A percentile compares a stretch with the other conserved stretches of the same genome.
These are phyloP conservation scores for Phaetusa simplex DNA, from an alignment of 2,113 vertebrate species.

Conservation along the genomic window DNA sequence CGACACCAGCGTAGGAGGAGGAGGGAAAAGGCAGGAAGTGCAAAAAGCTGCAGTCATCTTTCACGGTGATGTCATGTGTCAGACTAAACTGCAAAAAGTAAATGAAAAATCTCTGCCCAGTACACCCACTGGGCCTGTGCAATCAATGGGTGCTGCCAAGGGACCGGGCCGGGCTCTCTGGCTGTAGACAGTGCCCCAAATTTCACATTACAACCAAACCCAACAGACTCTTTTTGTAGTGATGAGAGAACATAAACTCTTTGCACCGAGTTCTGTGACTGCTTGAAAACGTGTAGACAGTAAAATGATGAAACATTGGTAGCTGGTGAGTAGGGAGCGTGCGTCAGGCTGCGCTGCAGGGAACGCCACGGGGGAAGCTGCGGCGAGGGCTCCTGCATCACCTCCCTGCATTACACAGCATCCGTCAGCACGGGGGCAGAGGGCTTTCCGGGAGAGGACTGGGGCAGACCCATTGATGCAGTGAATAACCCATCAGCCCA, in stretches of 20 bases:
- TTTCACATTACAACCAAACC: background rate
- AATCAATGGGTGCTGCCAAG: background rate
- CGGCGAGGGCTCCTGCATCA: background rate
- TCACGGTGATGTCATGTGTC: background rate
- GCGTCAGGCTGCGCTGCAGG: background rate
- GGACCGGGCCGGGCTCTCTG: background rate
- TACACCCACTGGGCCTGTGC: background rate
- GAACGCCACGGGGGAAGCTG: rapidly evolving
- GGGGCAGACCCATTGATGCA: background rate
- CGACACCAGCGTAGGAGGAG: background rate
- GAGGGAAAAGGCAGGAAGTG: background rate
- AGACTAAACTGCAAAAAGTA: background rate
- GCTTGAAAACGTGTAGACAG: background rate
- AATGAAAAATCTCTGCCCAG: background rate
- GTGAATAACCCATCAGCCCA: background rate
- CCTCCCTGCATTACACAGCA: background rate
- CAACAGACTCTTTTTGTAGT: background rate
- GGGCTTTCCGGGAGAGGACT: background rate
- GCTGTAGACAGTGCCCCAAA: background rate
- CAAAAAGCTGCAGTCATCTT: background rate
- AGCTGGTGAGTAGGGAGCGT: background rate
- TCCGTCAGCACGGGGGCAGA: rapidly evolving
- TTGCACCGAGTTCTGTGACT: background rate
- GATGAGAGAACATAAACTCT: background rate
- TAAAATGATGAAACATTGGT: background rate